These are phyloP conservation scores for Leptoclinus maculatus DNA, from an alignment of 2,797 vertebrate species.

Conservation along the genomic window DNA sequence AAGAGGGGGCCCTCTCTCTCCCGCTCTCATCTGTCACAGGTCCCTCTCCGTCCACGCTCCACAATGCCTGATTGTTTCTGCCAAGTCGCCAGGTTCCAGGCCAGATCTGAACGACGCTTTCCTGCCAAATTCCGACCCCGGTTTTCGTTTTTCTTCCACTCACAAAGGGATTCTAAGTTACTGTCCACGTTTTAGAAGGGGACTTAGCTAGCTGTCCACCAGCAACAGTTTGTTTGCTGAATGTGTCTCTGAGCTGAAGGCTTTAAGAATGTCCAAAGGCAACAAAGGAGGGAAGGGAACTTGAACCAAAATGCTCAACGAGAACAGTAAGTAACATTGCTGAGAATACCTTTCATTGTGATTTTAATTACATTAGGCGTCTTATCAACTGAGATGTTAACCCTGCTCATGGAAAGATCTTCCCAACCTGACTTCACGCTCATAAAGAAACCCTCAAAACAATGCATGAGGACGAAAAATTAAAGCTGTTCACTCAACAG, in stretches of 20 bases:
- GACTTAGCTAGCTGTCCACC: slow-evolving; percentile 39
- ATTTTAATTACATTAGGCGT: background rate
- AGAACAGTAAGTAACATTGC: slow-evolving; percentile 33
- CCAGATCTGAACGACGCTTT: slow-evolving; percentile 93
- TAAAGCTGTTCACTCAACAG: slow-evolving; percentile 35
- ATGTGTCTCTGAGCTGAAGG: slow-evolving; percentile 42
- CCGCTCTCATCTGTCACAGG: slow-evolving; percentile 98
- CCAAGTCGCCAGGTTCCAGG: slow-evolving; percentile 96
- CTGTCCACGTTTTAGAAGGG: slow-evolving; percentile 80
- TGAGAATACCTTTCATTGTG: slow-evolving; percentile 7
- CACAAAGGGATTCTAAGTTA: slow-evolving; percentile 96
- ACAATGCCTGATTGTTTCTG: slow-evolving; percentile 98
- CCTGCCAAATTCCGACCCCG: slow-evolving; percentile 97
- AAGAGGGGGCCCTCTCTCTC: slow-evolving; percentile 91
- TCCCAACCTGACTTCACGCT: slow-evolving; percentile 1
- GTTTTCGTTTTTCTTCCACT: slow-evolving; percentile 92
- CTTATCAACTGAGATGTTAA: slow-evolving; percentile 5
- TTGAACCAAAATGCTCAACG: slow-evolving; percentile 43
- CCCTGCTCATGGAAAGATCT: background rate
- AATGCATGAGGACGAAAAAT: slow-evolving; percentile 23
- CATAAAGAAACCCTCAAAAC: background rate
- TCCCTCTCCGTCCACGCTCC: slow-evolving; percentile 92
- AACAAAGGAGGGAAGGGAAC: slow-evolving; percentile 29
- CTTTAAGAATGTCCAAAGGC: slow-evolving; percentile 24
- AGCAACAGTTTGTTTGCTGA: slow-evolving; percentile 42